phyloP scores from a whole-genome alignment of 2,888 invertebrate genomes.

The Pyrrhosoma nymphula region DNA sequence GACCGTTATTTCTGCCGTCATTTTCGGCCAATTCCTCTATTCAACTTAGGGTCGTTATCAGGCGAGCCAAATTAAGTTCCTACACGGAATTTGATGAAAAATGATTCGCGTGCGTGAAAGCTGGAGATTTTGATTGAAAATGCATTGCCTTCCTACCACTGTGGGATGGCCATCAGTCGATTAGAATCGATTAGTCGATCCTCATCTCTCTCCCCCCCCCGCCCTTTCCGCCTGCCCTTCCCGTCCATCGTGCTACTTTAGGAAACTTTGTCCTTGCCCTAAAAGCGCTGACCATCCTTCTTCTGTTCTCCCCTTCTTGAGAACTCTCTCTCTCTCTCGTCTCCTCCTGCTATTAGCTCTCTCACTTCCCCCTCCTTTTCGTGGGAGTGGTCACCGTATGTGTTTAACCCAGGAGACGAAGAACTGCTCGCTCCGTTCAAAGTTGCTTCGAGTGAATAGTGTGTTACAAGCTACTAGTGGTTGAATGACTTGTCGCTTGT shows the following conservation, averaged over 20 bases:
- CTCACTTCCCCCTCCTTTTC: neutral
- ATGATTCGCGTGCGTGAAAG: neutral
- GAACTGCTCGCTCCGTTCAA: too few relatives aligned
- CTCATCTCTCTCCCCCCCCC: neutral
- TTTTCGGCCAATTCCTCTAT: too few relatives aligned
- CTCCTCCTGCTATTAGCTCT: neutral
- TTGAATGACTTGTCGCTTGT: too few relatives aligned
- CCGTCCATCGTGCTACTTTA: neutral
- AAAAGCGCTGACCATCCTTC: neutral
- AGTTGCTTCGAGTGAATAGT: too few relatives aligned
- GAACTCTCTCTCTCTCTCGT: neutral
- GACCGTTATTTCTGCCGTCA: too few relatives aligned
- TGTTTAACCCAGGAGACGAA: neutral
- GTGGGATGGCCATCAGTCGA: neutral
- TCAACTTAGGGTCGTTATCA: too few relatives aligned
- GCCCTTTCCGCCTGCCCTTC: neutral
- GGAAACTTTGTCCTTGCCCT: neutral
- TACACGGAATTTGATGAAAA: too few relatives aligned
- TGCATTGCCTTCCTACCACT: neutral
- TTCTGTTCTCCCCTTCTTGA: neutral
- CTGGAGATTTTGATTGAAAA: neutral
- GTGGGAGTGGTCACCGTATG: neutral
- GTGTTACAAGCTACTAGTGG: too few relatives aligned
- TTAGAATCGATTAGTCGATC: neutral
- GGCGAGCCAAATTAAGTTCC: too few relatives aligned